Evolutionary conservation across 2,113 vertebrate genomes (phyloP).

Genomic region (Oceanodroma tethys): DNA sequence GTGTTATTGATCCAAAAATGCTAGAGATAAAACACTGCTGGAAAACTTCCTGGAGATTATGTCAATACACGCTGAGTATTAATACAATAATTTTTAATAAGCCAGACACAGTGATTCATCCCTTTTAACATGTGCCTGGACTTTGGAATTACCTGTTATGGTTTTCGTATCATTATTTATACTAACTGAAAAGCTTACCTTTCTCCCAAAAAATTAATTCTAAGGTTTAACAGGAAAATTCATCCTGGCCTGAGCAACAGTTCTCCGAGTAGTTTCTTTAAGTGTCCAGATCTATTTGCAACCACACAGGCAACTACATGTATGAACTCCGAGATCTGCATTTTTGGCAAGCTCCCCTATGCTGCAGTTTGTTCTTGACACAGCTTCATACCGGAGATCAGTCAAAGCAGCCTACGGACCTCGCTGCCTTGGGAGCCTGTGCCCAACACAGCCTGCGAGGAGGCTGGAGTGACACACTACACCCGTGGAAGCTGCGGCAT

Average conservation of each 20-base stretch:
- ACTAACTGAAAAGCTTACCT: neutral
- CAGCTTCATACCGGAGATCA: neutral
- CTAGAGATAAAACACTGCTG: neutral
- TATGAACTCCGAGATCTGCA: accelerated
- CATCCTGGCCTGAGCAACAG: neutral
- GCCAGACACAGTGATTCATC: neutral
- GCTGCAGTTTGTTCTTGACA: neutral
- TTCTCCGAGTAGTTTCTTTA: neutral
- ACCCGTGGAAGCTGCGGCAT: neutral
- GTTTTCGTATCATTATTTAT: neutral
- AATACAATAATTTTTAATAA: neutral
- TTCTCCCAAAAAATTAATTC: neutral
- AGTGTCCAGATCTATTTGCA: neutral
- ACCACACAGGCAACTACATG: accelerated
- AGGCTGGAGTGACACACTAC: accelerated
- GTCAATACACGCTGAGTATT: neutral
- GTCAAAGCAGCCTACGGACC: neutral
- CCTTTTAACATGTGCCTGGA: neutral
- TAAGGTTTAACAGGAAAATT: neutral
- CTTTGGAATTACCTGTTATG: neutral
- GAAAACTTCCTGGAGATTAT: slow-evolving; percentile 29
- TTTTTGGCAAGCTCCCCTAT: neutral
- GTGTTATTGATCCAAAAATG: slow-evolving; percentile 27
- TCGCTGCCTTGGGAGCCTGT: accelerated
- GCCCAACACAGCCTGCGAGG: neutral